Evolutionary conservation across 2,797 vertebrate genomes (phyloP).

Genomic region (Diplodus puntazzo): DNA sequence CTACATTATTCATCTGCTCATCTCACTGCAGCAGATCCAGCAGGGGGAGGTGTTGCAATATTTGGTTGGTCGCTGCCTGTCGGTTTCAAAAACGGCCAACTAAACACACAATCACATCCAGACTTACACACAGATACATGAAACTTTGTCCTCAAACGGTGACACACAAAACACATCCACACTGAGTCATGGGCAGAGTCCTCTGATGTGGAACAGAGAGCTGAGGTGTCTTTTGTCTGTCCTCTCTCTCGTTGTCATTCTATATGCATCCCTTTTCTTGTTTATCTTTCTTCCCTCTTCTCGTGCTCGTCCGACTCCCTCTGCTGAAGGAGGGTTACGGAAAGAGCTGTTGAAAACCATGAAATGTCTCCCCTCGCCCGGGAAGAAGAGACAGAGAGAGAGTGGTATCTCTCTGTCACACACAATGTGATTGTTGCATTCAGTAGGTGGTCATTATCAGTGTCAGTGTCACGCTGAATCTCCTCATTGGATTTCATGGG

Average conservation of each 20-base stretch:
- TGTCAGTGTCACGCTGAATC: background rate
- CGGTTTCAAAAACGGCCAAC: slow-evolving; percentile 33
- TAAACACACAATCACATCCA: slow-evolving; percentile 34
- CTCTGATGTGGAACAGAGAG: slow-evolving; percentile 14
- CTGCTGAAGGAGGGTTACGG: slow-evolving; percentile 30
- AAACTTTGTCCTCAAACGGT: slow-evolving; percentile 7
- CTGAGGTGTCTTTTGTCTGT: slow-evolving; percentile 3
- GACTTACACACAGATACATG: slow-evolving; percentile 9
- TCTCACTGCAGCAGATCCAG: slow-evolving; percentile 85
- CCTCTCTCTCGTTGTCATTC: background rate
- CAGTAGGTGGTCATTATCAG: slow-evolving; percentile 27
- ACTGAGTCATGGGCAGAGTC: background rate
- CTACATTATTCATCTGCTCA: slow-evolving; percentile 80
- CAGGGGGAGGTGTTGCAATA: slow-evolving; percentile 92
- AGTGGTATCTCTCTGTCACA: slow-evolving; percentile 16
- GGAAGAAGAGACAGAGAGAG: slow-evolving; percentile 5
- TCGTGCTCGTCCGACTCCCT: slow-evolving; percentile 13
- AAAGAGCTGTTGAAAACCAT: slow-evolving; percentile 53
- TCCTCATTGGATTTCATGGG: slow-evolving; percentile 1
- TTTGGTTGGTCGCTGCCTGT: slow-evolving; percentile 71
- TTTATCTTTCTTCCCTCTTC: background rate
- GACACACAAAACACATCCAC: background rate
- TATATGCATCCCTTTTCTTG: background rate
- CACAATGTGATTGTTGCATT: slow-evolving; percentile 25
- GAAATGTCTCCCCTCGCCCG: slow-evolving; percentile 55